Base-by-base conservation (phyloP, 1,140 invertebrate species). In the Colletes latitarsis region DNA sequence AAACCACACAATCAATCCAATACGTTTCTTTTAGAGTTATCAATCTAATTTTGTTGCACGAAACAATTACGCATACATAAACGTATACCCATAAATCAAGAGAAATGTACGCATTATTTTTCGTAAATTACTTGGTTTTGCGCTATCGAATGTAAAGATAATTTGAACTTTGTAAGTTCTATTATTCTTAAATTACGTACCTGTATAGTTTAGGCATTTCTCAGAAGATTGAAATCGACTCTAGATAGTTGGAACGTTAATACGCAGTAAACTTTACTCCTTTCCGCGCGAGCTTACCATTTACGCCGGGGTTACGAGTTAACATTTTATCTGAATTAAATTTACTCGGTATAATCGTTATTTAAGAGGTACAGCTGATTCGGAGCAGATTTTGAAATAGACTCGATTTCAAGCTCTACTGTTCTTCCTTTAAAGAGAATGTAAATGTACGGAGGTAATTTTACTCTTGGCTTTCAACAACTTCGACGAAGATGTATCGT, bases 371-470 rank as follows among this genome's bases (percentile, higher is more conserved):
- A 49, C 60, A 39, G 15, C 17, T 5, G 30, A 64, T 43, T 14
- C 0, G 17, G 46, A 55, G 17, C 46, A 55, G 10, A 39, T 49
- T 2, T 9, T 12, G 17, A 19, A 21, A 43, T 4, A 72, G 21
- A 57, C 8, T 81, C 71, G 71, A 83, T 64, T 83, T 75, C 55
- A 64, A 46, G 53, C 30, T 76, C 58, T 52, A 39, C 30, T 12
- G 49, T 1, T 73, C 14, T 43, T 79, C 53, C 14, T 19, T 14
- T 49, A 52, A n/a, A 9, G 58, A 46, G 52, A 70, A 58, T 30
- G 30, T 84, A 70, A 83, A 30, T 68, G 58, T 68, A 76, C 55
- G 64, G 64, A 77, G 58, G 15, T 83, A 72, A 81, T 66, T 77
- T 75, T 85, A 73, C 17, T 66, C 60, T 64, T 43, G 46, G 49